Percentiles rank a stretch among this genome's conserved stretches.
phyloP scores from a whole-genome alignment of 1,140 invertebrate genomes.

The Drosophila pandora region DNA sequence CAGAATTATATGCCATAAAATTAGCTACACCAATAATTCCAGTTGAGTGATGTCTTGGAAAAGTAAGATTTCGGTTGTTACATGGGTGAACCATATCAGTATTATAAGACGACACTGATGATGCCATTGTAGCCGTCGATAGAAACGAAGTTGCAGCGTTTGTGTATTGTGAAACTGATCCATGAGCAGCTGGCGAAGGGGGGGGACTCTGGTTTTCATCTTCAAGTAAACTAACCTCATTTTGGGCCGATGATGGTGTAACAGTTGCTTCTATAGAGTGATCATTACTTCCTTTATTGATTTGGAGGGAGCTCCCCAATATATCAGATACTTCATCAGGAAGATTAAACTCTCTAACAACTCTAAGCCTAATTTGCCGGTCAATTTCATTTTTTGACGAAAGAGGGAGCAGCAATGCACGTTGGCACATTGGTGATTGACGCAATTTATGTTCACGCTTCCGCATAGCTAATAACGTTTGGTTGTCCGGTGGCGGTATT shows the following conservation, averaged over 20 bases:
- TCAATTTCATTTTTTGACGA: conserved; percentile 91
- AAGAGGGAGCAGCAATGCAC: conserved; percentile 90
- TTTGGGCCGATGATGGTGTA: conserved; percentile 35
- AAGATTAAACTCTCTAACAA: conserved; percentile 96
- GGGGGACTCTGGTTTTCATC: conserved; percentile 75
- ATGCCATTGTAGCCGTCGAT: conserved; percentile 56
- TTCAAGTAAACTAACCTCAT: conserved; percentile 53
- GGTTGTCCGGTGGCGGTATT: conserved; percentile 89
- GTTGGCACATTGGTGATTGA: conserved; percentile 90
- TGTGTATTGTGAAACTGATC: conserved; percentile 53
- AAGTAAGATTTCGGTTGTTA: conserved; percentile 85
- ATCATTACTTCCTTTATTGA: conserved; percentile 35
- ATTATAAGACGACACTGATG: conserved; percentile 73
- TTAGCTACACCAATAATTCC: conserved; percentile 64
- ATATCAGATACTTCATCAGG: conserved; percentile 96
- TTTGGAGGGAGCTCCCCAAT: conserved; percentile 86
- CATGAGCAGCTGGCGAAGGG: conserved; percentile 72
- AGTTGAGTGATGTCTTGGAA: conserved; percentile 85
- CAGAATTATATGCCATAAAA: conserved; percentile 42
- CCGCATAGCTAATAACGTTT: conserved; percentile 91
- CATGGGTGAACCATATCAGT: conserved; percentile 71
- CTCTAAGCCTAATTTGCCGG: conserved; percentile 91
- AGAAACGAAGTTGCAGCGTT: conserved; percentile 54
- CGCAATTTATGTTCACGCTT: conserved; percentile 94
- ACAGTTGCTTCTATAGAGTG: conserved; percentile 36